These are phyloP conservation scores for Lepidothrix coronata DNA, from an alignment of 2,113 vertebrate species.

Conservation along the genomic window DNA sequence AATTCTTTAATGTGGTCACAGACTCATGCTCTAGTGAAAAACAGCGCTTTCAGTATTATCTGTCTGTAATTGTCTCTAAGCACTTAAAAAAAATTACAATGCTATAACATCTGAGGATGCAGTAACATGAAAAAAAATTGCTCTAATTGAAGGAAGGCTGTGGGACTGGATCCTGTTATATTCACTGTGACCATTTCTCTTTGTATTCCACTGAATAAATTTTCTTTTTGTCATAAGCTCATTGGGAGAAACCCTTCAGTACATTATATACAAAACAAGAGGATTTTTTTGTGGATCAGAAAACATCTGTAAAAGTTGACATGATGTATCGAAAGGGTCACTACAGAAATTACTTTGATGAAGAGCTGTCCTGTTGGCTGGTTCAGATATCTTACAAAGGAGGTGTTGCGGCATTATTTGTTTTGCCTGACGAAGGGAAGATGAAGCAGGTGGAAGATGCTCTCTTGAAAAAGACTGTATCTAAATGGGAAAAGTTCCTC, in stretches of 20 bases:
- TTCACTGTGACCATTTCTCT: background rate
- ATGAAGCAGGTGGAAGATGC: constrained; percentile 60
- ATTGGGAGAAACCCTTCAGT: constrained; percentile 75
- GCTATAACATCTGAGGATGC: background rate
- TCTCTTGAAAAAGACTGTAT: constrained; percentile 24
- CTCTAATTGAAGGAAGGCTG: background rate
- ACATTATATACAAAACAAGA: constrained; percentile 44
- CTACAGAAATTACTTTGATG: constrained; percentile 74
- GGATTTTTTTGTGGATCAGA: constrained; percentile 52
- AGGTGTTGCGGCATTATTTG: constrained; percentile 45
- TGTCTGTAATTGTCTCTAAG: background rate
- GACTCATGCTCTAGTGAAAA: background rate
- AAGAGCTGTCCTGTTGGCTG: constrained; percentile 69
- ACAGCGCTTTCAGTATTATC: background rate
- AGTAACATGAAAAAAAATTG: background rate
- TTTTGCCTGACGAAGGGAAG: constrained; percentile 63
- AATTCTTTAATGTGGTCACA: background rate
- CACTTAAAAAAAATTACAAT: background rate
- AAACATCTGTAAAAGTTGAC: constrained; percentile 18
- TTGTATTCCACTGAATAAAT: background rate
- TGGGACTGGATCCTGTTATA: background rate
- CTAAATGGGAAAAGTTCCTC: constrained; percentile 51
- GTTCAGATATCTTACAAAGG: constrained; percentile 67
- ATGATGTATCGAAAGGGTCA: constrained; percentile 74
- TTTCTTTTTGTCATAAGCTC: constrained; percentile 52